Conservation (phyloP, 2,888 invertebrate species). For the Lycaena phlaeas region DNA sequence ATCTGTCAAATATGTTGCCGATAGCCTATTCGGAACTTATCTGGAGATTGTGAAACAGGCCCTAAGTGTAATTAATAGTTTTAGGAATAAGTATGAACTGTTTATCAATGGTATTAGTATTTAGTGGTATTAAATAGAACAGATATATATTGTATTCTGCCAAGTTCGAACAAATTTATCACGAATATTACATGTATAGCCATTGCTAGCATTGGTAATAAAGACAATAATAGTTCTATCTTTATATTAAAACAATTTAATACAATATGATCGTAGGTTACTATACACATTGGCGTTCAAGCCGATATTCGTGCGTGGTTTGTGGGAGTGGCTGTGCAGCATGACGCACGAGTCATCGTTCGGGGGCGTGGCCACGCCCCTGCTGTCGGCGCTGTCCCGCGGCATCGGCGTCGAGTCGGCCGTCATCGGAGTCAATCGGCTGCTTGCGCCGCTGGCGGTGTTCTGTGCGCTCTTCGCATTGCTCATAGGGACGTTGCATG, state of each 20-base stretch:
- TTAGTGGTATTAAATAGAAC: too few species aligned
- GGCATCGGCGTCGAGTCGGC: slow-evolving; percentile 73
- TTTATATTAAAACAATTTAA: too few species aligned
- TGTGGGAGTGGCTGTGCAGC: slow-evolving; percentile 77
- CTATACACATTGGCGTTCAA: slow-evolving; percentile 87
- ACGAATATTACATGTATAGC: too few species aligned
- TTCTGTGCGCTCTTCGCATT: slow-evolving; percentile 89
- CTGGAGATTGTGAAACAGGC: too few species aligned
- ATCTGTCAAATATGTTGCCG: too few species aligned
- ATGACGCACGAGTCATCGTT: slow-evolving; percentile 49
- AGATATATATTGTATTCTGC: too few species aligned
- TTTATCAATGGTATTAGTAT: too few species aligned
- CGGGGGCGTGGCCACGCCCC: slow-evolving; percentile 66
- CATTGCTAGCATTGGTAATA: too few species aligned
- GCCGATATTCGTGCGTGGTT: slow-evolving; percentile 80
- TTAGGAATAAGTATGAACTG: background rate
- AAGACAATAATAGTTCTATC: too few species aligned
- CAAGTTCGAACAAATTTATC: too few species aligned
- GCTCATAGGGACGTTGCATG: slow-evolving; percentile 86
- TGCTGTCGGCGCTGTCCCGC: slow-evolving; percentile 78
- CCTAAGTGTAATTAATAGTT: too few species aligned
- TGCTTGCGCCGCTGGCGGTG: slow-evolving; percentile 85
- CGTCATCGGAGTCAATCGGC: slow-evolving; percentile 75
- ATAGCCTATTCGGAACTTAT: too few species aligned
- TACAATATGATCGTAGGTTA: slow-evolving; percentile 55